Base-by-base conservation (phyloP, 1,140 invertebrate genomes). In the Phymorhynchus buccinoides region DNA sequence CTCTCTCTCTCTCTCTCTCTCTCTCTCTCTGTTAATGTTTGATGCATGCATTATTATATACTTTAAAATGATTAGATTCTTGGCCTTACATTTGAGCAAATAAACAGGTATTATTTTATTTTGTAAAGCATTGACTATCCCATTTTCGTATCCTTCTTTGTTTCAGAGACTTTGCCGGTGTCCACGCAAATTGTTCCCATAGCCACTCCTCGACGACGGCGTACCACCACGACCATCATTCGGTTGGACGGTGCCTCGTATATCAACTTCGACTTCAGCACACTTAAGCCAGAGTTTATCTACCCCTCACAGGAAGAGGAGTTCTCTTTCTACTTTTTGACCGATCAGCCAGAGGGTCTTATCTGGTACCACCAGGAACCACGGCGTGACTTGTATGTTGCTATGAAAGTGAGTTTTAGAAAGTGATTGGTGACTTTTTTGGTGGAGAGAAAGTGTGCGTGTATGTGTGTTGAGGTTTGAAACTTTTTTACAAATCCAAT, bases 281-380 rank as follows among this genome's bases (percentile, higher is more conserved):
- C 73, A 6, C 84, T 90, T 12, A 84, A 87, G 9, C 12, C 75
- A 0, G 66, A 88, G 12, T 91, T 88, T 80, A 75, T 90, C 27
- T 22, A 73, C 2, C 48, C 35, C 14, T 71, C 82, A 0, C 27
- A 84, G 6, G 86, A 84, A 6, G 91, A 92, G 71, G 87, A 89
- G 16, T 86, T 92, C 42, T 80, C 85, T 18, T 89, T 92, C 78
- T 86, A 87, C 39, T 92, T 92, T 86, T 86, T 89, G 68, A 89
- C 91, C 16, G 80, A 85, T 30, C 32, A 88, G 37, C 83, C 86
- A 0, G 86, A 92, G 78, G 91, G 91, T 16, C 85, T 92, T 0
- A 83, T 92, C 18, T 92, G 91, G 91, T 87, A 88, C 68, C 87
- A 86, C 66, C 85, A 89, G 14, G 73, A 88, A 62, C 56, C 37